These are phyloP conservation scores for Drosophila neonasuta DNA, from an alignment of 2,888 invertebrate species.

Conservation along the genomic window DNA sequence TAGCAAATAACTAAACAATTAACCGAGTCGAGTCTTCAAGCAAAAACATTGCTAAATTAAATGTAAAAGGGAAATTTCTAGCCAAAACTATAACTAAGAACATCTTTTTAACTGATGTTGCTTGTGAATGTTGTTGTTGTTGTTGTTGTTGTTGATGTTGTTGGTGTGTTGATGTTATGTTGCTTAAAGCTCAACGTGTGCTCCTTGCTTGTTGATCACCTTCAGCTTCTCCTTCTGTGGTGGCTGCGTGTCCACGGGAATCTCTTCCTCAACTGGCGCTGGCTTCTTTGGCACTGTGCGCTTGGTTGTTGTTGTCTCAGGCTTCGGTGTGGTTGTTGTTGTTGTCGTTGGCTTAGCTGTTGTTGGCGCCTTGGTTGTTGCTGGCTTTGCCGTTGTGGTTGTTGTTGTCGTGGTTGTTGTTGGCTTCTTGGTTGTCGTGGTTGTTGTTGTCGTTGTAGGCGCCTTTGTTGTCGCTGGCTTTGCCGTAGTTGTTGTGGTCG, in stretches of 20 bases:
- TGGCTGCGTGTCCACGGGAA: slow-evolving; percentile 84
- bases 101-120: not conserved
- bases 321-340: slow-evolving; percentile 51
- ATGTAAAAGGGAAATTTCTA: not conserved
- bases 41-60: slow-evolving; percentile 7
- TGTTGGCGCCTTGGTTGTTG: slow-evolving; percentile 43
- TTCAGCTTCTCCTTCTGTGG: slow-evolving; percentile 84
- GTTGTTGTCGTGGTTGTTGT: slow-evolving; percentile 47
- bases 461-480: slow-evolving; percentile 51
- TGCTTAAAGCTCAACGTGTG: slow-evolving; percentile 80
- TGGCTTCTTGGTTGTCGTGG: slow-evolving; percentile 48
- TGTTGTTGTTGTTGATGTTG: not conserved
- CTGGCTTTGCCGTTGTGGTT: slow-evolving; percentile 47
- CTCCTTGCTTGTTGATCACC: slow-evolving; percentile 85
- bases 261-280: slow-evolving; percentile 84
- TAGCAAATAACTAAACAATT: slow-evolving; percentile 37
- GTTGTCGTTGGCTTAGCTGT: slow-evolving; percentile 51
- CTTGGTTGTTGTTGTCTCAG: slow-evolving; percentile 53
- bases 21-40: slow-evolving; percentile 14
- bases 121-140: not conserved
- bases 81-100: slow-evolving; percentile 14
- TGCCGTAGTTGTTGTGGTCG: slow-evolving; percentile 33
- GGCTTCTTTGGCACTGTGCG: slow-evolving; percentile 78
- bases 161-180: not conserved
- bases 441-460: slow-evolving; percentile 61